Conservation (phyloP, 1,140 invertebrate genomes). For the Eriocheir sinensis region DNA sequence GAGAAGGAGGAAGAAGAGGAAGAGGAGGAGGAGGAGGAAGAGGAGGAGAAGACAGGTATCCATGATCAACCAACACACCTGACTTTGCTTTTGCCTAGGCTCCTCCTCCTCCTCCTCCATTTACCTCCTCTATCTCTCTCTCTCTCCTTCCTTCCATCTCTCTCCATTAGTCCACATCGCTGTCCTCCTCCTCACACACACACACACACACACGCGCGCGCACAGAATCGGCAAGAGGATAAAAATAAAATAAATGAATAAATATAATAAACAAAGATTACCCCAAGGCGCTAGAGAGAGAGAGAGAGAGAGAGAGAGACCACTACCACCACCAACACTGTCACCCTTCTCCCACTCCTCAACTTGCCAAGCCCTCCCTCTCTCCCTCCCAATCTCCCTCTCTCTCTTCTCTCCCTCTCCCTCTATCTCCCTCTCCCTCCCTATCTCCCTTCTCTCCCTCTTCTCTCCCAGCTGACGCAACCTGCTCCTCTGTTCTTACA, state of each 20-base stretch:
- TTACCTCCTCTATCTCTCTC: neutral
- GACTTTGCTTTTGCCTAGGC: neutral
- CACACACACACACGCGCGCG: too few species aligned
- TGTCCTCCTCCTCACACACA: neutral
- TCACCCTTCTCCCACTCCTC: too few species aligned
- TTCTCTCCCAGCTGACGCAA: neutral
- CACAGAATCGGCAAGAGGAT: neutral
- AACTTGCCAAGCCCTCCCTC: too few species aligned
- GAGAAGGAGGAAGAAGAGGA: neutral
- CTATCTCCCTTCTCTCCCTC: neutral
- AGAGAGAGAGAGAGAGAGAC: slow-evolving; percentile 8
- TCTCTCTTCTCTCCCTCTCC: slow-evolving; percentile 37
- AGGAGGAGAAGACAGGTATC: neutral
- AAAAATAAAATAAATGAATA: neutral
- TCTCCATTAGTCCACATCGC: neutral
- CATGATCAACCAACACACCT: neutral
- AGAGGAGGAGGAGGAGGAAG: neutral
- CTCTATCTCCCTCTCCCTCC: slow-evolving; percentile 12
- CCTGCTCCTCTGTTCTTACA: neutral
- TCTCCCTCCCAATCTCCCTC: slow-evolving; percentile 48
- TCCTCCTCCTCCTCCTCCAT: slow-evolving; percentile 37
- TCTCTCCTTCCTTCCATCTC: neutral
- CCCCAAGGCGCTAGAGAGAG: neutral
- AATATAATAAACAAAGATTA: neutral
- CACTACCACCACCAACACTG: too few species aligned